Conservation (phyloP, 2,888 invertebrate genomes). For the Eupelmus urozonus region DNA sequence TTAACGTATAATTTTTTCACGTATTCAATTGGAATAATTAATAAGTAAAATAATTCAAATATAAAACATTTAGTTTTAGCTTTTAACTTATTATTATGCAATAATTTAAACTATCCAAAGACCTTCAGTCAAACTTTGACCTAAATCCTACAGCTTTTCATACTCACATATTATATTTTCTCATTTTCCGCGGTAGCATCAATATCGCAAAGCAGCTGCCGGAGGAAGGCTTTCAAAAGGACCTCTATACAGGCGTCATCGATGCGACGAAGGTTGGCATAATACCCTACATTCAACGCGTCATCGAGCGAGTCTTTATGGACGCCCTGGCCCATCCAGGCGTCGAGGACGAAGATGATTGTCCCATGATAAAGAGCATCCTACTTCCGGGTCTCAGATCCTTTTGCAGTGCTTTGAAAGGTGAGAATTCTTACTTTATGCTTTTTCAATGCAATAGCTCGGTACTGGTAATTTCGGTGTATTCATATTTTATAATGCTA, state of each 20-base stretch:
- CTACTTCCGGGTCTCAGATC: slow-evolving; percentile 89
- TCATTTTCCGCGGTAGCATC: slow-evolving; percentile 75
- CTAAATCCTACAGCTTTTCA: not conserved
- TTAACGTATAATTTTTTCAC: too few relatives aligned
- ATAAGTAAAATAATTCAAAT: too few relatives aligned
- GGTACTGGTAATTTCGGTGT: too few relatives aligned
- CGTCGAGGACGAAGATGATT: slow-evolving; percentile 89
- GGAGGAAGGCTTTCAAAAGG: slow-evolving; percentile 95
- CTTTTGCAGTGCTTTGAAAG: slow-evolving; percentile 93
- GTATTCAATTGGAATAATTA: too few relatives aligned
- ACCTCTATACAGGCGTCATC: slow-evolving; percentile 86
- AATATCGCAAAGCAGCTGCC: slow-evolving; percentile 91
- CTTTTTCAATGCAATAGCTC: not conserved
- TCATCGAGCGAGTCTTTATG: slow-evolving; percentile 93
- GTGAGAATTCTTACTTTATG: slow-evolving; percentile 72
- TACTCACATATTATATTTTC: too few relatives aligned
- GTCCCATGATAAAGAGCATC: slow-evolving; percentile 90
- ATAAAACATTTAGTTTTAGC: too few relatives aligned
- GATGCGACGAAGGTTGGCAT: slow-evolving; percentile 88
- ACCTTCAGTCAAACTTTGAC: slow-evolving; percentile 18
- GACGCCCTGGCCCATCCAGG: slow-evolving; percentile 91
- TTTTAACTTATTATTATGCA: too few relatives aligned
- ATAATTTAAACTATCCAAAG: too few relatives aligned
- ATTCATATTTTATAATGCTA: too few relatives aligned
- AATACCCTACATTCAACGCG: slow-evolving; percentile 91